These are phyloP conservation scores for Cordylochernes scorpioides DNA, from an alignment of 2,888 invertebrate genomes.

Conservation along the genomic window DNA sequence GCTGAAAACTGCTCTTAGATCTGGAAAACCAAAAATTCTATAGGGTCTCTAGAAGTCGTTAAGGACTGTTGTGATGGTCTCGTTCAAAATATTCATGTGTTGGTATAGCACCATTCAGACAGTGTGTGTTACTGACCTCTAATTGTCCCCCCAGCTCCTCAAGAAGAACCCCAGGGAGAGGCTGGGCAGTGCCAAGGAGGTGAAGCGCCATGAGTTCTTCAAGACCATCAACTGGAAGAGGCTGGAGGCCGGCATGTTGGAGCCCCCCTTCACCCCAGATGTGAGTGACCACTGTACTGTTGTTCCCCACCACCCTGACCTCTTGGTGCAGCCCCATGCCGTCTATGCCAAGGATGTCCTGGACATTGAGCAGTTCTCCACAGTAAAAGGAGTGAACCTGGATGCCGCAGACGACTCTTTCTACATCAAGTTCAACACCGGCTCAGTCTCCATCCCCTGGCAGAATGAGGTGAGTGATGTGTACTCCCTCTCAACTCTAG, in stretches of 20 bases:
- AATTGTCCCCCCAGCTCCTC: constrained; percentile 37
- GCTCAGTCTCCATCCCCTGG: constrained; percentile 97
- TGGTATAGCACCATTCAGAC: neutral
- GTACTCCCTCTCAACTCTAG: too few relatives aligned
- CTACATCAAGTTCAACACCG: constrained; percentile 96
- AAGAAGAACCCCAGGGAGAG: constrained; percentile 53
- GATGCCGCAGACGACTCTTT: constrained; percentile 90
- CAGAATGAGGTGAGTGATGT: constrained; percentile 47
- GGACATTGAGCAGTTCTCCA: constrained; percentile 98
- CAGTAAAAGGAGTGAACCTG: constrained; percentile 89
- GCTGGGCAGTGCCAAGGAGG: constrained; percentile 53
- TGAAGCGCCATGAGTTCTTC: constrained; percentile 34
- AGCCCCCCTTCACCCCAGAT: constrained; percentile 67
- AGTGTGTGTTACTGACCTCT: neutral
- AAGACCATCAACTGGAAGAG: constrained; percentile 75
- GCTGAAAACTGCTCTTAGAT: too few relatives aligned
- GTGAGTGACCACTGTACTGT: constrained; percentile 30
- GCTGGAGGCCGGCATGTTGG: constrained; percentile 81
- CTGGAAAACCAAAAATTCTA: too few relatives aligned
- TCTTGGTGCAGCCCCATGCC: constrained; percentile 69
- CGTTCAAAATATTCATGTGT: too few relatives aligned
- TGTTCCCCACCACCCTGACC: neutral
- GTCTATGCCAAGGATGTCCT: constrained; percentile 98
- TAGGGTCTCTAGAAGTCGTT: too few relatives aligned
- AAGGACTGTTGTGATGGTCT: too few relatives aligned